Percentiles rank a stretch among this genome's conserved stretches.
phyloP scores from a whole-genome alignment of 2,888 invertebrate genomes.

The Agriopis leucophaearia region DNA sequence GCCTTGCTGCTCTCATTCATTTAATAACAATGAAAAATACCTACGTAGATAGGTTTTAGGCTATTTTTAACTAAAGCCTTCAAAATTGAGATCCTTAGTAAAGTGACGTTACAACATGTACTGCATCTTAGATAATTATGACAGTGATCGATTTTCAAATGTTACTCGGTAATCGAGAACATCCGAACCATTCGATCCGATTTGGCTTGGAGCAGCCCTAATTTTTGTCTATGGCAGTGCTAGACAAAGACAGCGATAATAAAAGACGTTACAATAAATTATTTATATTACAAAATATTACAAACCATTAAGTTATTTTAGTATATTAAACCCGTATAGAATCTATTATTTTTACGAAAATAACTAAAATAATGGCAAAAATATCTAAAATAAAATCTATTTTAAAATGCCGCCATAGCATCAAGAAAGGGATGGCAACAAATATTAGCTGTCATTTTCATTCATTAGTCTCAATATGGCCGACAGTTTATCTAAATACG shows the following conservation, averaged over 20 bases:
- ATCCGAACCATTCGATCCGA: neutral
- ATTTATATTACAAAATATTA: neutral
- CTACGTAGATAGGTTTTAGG: no score
- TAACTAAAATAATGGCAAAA: neutral
- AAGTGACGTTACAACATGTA: no score
- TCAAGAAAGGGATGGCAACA: constrained; percentile 19
- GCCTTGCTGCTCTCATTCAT: no score
- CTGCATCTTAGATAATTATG: no score
- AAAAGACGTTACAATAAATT: neutral
- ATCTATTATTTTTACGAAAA: neutral
- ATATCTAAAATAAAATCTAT: neutral
- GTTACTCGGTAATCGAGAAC: neutral
- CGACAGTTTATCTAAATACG: constrained; percentile 71
- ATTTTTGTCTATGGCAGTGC: constrained; percentile 5
- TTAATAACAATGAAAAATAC: no score
- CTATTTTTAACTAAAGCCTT: no score
- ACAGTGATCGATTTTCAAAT: no score
- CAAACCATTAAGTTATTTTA: neutral
- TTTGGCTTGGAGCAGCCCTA: neutral
- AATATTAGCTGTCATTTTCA: constrained; percentile 22
- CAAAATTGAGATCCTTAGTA: no score
- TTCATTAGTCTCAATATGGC: constrained; percentile 41
- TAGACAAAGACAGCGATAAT: neutral
- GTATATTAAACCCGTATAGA: neutral
- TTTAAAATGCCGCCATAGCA: neutral